A percentile compares a stretch with the other conserved stretches of the same genome.
Conservation (phyloP, 2,888 invertebrate species). For the Hydroisotoma schaefferi region DNA sequence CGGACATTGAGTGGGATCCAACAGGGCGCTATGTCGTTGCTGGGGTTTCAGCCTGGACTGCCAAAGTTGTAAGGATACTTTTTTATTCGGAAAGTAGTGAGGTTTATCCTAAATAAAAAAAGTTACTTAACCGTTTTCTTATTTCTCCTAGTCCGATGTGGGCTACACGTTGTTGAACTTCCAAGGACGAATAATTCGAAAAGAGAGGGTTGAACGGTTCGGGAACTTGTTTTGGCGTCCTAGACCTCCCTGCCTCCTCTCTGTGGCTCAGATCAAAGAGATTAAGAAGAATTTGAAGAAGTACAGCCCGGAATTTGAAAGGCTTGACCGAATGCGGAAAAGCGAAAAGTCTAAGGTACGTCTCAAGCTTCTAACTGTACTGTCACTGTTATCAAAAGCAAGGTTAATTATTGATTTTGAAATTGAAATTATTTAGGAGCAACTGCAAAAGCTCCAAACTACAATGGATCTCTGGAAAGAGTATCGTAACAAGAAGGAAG, state of each 20-base stretch:
- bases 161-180: conserved; percentile 98
- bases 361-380: too few relatives aligned
- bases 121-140: background rate
- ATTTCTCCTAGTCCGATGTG: conserved; percentile 57
- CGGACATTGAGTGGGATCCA: conserved; percentile 99
- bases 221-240: conserved; percentile 96
- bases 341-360: conserved; percentile 81
- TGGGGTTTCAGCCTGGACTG: conserved; percentile 91
- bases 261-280: conserved; percentile 83
- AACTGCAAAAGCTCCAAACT: conserved; percentile 84
- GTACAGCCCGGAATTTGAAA: conserved; percentile 92
- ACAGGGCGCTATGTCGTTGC: conserved; percentile 96
- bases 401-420: background rate
- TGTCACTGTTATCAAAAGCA: too few relatives aligned
- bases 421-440: conserved; percentile 58
- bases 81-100: conserved; percentile 10
- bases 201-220: conserved; percentile 87
- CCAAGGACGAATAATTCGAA: conserved; percentile 73
- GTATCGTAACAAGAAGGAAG: conserved; percentile 70
- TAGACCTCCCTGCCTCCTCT: conserved; percentile 78
- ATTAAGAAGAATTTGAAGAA: conserved; percentile 97
- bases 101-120: background rate
- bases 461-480: conserved; percentile 81
- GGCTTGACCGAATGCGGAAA: conserved; percentile 88
- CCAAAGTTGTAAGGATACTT: conserved; percentile 63